Evolutionary conservation across 92 coral and sea anemone species (phyloP).

Genomic region (Actinernus sp.): DNA sequence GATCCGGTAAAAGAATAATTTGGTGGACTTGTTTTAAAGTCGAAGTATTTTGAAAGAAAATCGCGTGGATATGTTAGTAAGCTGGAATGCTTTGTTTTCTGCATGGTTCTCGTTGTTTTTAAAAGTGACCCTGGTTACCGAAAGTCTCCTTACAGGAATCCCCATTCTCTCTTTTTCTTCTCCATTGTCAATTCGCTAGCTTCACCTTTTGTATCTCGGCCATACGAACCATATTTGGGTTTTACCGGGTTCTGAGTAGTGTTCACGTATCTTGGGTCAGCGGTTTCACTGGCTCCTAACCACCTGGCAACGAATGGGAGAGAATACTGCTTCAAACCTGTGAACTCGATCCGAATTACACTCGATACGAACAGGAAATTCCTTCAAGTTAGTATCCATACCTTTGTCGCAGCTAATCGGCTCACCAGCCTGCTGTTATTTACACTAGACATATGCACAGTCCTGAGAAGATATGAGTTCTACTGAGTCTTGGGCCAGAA

Average conservation of each 20-base stretch:
- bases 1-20: no score
- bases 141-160: slow-evolving; percentile 21
- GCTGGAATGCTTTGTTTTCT: no score
- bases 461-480: slow-evolving; percentile 31
- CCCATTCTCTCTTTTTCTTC: slow-evolving; percentile 54
- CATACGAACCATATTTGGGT: slow-evolving; percentile 51
- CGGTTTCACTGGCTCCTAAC: slow-evolving; percentile 46
- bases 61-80: no score
- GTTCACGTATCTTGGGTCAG: slow-evolving; percentile 54
- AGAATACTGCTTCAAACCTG: no score
- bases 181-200: slow-evolving; percentile 31
- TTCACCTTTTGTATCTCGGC: slow-evolving; percentile 3
- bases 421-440: slow-evolving; percentile 41
- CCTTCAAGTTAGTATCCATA: not conserved
- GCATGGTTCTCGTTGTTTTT: no score
- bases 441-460: slow-evolving; percentile 65
- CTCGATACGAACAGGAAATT: no score
- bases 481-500: no score
- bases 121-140: not conserved
- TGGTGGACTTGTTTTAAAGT: no score
- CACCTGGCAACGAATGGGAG: no score
- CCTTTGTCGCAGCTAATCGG: slow-evolving; percentile 66
- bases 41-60: no score
- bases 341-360: no score
- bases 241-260: not conserved